These are phyloP conservation scores for Conus betulinus DNA, from an alignment of 1,140 invertebrate species.

Conservation along the genomic window DNA sequence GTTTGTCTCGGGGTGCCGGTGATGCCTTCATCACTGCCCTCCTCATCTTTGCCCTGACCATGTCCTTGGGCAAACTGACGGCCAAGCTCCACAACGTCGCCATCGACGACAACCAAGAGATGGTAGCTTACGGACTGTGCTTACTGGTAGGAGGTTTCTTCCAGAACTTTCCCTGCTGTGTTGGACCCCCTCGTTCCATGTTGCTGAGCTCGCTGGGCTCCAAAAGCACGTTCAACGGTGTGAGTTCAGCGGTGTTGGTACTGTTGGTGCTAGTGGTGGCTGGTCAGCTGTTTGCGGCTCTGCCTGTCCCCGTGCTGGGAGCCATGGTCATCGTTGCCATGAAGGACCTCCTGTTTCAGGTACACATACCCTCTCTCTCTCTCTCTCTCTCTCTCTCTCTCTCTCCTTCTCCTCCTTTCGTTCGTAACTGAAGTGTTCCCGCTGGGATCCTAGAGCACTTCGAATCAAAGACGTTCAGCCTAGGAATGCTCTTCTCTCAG, in stretches of 20 bases:
- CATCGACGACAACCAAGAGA: constrained; percentile 76
- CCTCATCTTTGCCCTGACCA: constrained; percentile 41
- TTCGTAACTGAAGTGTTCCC: no score
- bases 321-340: constrained; percentile 70
- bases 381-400: constrained; percentile 15
- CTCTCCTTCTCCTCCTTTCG: background rate
- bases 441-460: no score
- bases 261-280: constrained; percentile 76
- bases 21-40: constrained; percentile 36
- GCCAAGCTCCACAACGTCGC: constrained; percentile 69
- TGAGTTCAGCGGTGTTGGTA: constrained; percentile 74
- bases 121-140: constrained; percentile 76
- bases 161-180: constrained; percentile 80
- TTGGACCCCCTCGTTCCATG: constrained; percentile 88
- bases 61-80: constrained; percentile 65
- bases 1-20: background rate
- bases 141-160: constrained; percentile 52
- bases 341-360: constrained; percentile 80
- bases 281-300: constrained; percentile 69
- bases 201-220: constrained; percentile 55
- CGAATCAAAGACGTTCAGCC: no score
- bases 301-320: constrained; percentile 73
- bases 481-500: no score
- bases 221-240: constrained; percentile 58
- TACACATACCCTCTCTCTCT: constrained; percentile 64